These are phyloP conservation scores for Lontra canadensis DNA, from an alignment of 2,113 vertebrate genomes.

Conservation along the genomic window DNA sequence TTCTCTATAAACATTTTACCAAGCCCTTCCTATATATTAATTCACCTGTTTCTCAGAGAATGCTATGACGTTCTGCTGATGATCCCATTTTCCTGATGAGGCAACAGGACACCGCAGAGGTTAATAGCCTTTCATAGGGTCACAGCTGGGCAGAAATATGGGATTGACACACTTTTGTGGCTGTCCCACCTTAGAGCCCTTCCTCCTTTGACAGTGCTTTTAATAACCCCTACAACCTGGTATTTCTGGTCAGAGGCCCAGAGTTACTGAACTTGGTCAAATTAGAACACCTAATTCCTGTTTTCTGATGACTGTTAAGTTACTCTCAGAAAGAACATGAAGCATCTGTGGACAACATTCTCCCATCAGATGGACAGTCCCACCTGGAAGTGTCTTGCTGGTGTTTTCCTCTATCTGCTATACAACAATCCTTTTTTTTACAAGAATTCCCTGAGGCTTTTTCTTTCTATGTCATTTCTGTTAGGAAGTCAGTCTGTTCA, in stretches of 20 bases:
- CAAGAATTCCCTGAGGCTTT: neutral
- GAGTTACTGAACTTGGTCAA: neutral
- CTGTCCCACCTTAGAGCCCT: neutral
- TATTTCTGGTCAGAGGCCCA: neutral
- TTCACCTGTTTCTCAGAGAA: neutral
- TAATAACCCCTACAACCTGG: neutral
- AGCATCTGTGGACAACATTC: neutral
- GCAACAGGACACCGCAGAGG: neutral
- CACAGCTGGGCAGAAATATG: neutral
- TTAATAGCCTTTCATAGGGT: neutral
- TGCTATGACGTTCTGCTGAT: neutral
- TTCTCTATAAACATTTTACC: neutral
- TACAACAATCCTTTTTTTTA: constrained; percentile 23
- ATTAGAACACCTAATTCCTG: neutral
- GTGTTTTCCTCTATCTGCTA: neutral
- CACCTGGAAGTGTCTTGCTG: neutral
- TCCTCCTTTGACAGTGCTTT: neutral
- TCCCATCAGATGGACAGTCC: neutral
- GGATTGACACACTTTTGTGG: neutral
- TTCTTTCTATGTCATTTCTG: neutral
- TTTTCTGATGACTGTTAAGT: constrained; percentile 25
- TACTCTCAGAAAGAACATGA: neutral
- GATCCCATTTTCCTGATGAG: neutral
- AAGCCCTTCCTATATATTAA: neutral
- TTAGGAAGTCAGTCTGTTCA: neutral